Evolutionary conservation across 1,140 invertebrate species (phyloP).

Genomic region (Gryllus bimaculatus): DNA sequence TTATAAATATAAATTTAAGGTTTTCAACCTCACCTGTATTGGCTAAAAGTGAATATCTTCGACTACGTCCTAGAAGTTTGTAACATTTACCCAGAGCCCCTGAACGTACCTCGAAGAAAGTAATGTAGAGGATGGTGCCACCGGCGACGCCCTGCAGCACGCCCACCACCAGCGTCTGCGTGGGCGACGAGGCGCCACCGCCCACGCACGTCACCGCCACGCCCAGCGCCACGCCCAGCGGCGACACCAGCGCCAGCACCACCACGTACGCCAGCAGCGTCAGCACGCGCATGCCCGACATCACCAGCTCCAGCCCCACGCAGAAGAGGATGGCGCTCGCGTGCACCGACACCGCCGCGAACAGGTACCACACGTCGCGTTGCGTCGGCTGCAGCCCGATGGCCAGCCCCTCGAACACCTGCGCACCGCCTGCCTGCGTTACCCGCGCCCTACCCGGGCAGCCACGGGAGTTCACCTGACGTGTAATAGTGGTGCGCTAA

Average conservation of each 20-base stretch:
- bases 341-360: constrained; percentile 43
- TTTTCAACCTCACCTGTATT: too few species aligned
- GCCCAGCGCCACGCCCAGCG: constrained; percentile 35
- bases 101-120: constrained; percentile 46
- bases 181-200: constrained; percentile 17
- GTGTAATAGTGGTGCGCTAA: too few species aligned
- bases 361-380: constrained; percentile 40
- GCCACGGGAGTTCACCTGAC: too few species aligned
- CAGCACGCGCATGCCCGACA: constrained; percentile 28
- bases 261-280: constrained; percentile 33
- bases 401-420: constrained; percentile 53
- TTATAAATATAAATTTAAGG: too few species aligned
- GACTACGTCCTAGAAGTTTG: too few species aligned
- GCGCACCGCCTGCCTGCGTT: too few species aligned
- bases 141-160: constrained; percentile 42
- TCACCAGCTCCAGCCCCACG: constrained; percentile 35
- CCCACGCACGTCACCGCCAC: constrained; percentile 31
- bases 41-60: too few species aligned
- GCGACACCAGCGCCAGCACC: constrained; percentile 33
- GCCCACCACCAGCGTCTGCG: constrained; percentile 19
- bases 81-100: too few species aligned
- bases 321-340: constrained; percentile 44
- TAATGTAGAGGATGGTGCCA: constrained; percentile 54
- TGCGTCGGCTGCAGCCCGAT: constrained; percentile 44
- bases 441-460: too few species aligned